Evolutionary conservation across 2,888 invertebrate genomes (phyloP).

Genomic region (Exocentrus adspersus): DNA sequence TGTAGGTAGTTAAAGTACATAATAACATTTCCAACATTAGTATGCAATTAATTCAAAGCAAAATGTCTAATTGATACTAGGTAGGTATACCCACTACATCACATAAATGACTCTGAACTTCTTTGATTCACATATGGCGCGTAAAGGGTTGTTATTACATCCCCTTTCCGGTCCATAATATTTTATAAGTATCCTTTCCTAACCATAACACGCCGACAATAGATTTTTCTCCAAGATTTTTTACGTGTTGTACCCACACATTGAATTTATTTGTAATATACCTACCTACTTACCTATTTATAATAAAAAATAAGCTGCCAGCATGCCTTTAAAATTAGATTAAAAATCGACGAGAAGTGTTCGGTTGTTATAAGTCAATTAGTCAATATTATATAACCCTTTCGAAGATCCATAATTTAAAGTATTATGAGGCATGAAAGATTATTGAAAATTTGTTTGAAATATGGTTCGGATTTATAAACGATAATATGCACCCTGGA

Average conservation of each 20-base stretch:
- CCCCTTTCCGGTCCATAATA: slow-evolving; percentile 54
- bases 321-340: slow-evolving; percentile 7
- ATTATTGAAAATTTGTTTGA: slow-evolving; percentile 26
- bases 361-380: slow-evolving; percentile 1
- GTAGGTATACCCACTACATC: too few relatives aligned
- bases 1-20: too few relatives aligned
- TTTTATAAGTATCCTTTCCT: slow-evolving; percentile 21
- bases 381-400: slow-evolving; percentile 12
- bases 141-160: slow-evolving; percentile 59
- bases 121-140: slow-evolving; percentile 57
- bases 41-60: slow-evolving; percentile 36
- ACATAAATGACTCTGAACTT: slow-evolving; percentile 49
- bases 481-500: neutral
- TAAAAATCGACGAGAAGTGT: slow-evolving; percentile 8
- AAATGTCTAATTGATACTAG: slow-evolving; percentile 40
- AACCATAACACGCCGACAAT: neutral
- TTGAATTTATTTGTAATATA: slow-evolving; percentile 1
- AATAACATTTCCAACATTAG: slow-evolving; percentile 27
- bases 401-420: slow-evolving; percentile 4
- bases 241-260: neutral
- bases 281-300: too few relatives aligned
- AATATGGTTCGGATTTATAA: slow-evolving; percentile 14
- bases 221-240: slow-evolving; percentile 7
- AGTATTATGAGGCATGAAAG: slow-evolving; percentile 15
- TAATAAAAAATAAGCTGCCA: too few relatives aligned